phyloP scores from a whole-genome alignment of 2,888 invertebrate species.

The Pristionchus exspectatus region DNA sequence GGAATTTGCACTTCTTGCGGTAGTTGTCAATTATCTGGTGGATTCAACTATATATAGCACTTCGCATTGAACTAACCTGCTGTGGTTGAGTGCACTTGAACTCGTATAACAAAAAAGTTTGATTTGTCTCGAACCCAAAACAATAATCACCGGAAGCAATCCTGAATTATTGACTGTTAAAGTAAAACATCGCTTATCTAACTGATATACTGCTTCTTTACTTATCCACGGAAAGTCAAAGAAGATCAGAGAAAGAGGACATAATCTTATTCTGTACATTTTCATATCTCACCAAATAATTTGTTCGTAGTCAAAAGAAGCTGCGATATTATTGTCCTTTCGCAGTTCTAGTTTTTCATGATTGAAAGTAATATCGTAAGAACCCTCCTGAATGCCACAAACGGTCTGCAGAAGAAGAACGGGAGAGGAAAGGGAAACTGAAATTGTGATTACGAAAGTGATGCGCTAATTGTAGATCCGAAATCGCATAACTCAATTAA shows the following conservation, averaged over 20 bases:
- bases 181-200: not conserved
- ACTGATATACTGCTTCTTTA: no score
- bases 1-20: constrained; percentile 14
- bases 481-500: not conserved
- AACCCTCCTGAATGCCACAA: not conserved
- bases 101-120: not conserved
- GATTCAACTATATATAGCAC: not conserved
- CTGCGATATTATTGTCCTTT: not conserved
- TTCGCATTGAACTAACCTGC: not conserved
- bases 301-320: constrained; percentile 38
- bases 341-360: not conserved
- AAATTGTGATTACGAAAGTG: not conserved
- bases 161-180: not conserved
- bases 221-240: no score
- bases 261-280: not conserved
- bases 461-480: no score
- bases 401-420: constrained; percentile 9
- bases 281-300: constrained; percentile 21
- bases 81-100: constrained; percentile 48
- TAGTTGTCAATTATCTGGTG: constrained; percentile 28
- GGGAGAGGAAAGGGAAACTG: not conserved
- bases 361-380: not conserved
- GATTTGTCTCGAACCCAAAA: constrained; percentile 37
- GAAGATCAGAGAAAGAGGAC: not conserved
- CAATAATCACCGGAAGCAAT: constrained; percentile 45